A percentile compares a stretch with the other conserved stretches of the same genome.
Evolutionary conservation across 2,888 invertebrate genomes (phyloP).

Genomic region (Caradrina clavipalpis): DNA sequence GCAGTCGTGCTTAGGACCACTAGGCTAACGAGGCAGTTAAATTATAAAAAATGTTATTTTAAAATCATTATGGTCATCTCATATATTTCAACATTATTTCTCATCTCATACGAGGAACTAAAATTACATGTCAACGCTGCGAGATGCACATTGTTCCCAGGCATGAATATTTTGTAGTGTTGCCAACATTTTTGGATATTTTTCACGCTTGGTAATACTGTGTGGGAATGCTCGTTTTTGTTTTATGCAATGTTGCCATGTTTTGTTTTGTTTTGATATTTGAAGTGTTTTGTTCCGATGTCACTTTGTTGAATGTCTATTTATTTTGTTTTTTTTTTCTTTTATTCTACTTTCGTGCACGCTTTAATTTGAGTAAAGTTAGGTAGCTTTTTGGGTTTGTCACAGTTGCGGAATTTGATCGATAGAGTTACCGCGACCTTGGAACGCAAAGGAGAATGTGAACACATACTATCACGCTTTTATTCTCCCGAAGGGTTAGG

Average conservation of each 20-base stretch:
- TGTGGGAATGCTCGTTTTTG: slow-evolving; percentile 25
- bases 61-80: slow-evolving; percentile 34
- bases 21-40: no score
- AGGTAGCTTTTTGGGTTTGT: no score
- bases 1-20: no score
- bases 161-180: slow-evolving; percentile 47
- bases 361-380: no score
- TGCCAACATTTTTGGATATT: slow-evolving; percentile 57
- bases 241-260: slow-evolving; percentile 36
- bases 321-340: no score
- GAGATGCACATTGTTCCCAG: slow-evolving; percentile 75
- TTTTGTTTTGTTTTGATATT: slow-evolving; percentile 50
- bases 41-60: not conserved
- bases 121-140: slow-evolving; percentile 78
- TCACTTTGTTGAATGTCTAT: not conserved
- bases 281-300: slow-evolving; percentile 7
- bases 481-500: no score
- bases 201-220: slow-evolving; percentile 51
- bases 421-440: no score
- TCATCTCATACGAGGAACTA: slow-evolving; percentile 68
- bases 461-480: no score
- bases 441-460: no score
- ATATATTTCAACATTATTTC: slow-evolving; percentile 58
- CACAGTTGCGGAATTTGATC: no score
- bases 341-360: no score